These are phyloP conservation scores for Nebria brevicollis DNA, from an alignment of 2,888 invertebrate genomes.

Conservation along the genomic window DNA sequence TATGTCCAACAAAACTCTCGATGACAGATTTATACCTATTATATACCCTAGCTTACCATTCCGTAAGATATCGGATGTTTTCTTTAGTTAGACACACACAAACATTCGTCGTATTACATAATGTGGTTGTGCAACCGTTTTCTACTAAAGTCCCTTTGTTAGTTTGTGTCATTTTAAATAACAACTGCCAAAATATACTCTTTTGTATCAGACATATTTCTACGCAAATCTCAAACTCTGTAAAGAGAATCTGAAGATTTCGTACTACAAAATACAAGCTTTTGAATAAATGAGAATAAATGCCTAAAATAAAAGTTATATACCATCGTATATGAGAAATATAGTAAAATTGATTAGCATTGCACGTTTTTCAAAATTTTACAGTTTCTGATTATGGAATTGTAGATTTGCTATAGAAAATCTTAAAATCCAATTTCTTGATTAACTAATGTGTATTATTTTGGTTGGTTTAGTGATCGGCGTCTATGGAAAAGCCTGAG, in stretches of 20 bases:
- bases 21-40: background rate
- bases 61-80: background rate
- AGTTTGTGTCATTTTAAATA: background rate
- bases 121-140: background rate
- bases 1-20: background rate
- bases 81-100: background rate
- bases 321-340: too few species aligned
- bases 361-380: too few species aligned
- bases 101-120: background rate
- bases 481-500: constrained; percentile 45
- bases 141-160: background rate
- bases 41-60: background rate
- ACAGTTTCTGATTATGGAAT: too few species aligned
- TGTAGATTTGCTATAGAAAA: too few species aligned
- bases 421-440: too few species aligned
- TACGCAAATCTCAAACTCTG: too few species aligned
- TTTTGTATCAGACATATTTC: too few species aligned
- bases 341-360: too few species aligned
- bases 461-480: constrained; percentile 13
- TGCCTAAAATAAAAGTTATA: too few species aligned
- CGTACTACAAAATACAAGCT: too few species aligned
- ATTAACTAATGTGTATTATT: background rate
- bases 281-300: too few species aligned
- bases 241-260: too few species aligned
- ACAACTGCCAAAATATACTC: background rate